A percentile compares a stretch with the other conserved stretches of the same genome.
These are phyloP conservation scores for Drosophila silvestris DNA, from an alignment of 2,888 invertebrate species.

Conservation along the genomic window DNA sequence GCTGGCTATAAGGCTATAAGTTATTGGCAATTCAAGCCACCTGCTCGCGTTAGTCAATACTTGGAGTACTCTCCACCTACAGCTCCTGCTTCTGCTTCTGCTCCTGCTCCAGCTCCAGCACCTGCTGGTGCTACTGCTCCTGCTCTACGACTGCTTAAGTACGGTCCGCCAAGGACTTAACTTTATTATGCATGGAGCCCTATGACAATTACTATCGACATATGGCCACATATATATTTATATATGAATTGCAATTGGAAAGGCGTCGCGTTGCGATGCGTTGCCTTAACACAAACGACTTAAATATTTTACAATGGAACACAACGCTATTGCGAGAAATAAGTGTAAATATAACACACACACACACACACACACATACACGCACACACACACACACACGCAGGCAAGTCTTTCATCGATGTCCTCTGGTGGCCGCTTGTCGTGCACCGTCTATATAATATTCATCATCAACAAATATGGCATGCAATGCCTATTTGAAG, in stretches of 20 bases:
- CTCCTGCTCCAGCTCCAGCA: slow-evolving; percentile 1
- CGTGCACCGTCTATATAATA: slow-evolving; percentile 60
- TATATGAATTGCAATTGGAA: slow-evolving; percentile 39
- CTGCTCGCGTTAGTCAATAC: slow-evolving; percentile 52
- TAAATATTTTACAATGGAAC: slow-evolving; percentile 66
- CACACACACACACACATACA: background rate
- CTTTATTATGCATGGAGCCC: slow-evolving; percentile 46
- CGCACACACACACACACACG: background rate
- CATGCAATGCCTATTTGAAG: slow-evolving; percentile 29
- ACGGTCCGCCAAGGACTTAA: slow-evolving; percentile 53
- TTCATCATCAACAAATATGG: slow-evolving; percentile 73
- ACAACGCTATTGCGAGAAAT: background rate
- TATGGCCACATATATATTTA: slow-evolving; percentile 17
- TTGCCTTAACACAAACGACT: slow-evolving; percentile 63
- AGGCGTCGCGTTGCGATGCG: slow-evolving; percentile 31
- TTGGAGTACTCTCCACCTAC: background rate
- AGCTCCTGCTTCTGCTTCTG: slow-evolving; percentile 18
- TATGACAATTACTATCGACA: slow-evolving; percentile 7
- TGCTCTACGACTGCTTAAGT: slow-evolving; percentile 39
- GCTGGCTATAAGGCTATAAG: slow-evolving; percentile 40
- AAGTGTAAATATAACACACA: slow-evolving; percentile 1
- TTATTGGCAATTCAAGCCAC: slow-evolving; percentile 75
- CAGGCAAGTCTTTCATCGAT: background rate
- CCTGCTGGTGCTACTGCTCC: slow-evolving; percentile 22
- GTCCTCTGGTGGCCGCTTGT: slow-evolving; percentile 38